A percentile compares a stretch with the other conserved stretches of the same genome.
These are phyloP conservation scores for Pomatostomus ruficeps DNA, from an alignment of 2,113 vertebrate species.

Conservation along the genomic window DNA sequence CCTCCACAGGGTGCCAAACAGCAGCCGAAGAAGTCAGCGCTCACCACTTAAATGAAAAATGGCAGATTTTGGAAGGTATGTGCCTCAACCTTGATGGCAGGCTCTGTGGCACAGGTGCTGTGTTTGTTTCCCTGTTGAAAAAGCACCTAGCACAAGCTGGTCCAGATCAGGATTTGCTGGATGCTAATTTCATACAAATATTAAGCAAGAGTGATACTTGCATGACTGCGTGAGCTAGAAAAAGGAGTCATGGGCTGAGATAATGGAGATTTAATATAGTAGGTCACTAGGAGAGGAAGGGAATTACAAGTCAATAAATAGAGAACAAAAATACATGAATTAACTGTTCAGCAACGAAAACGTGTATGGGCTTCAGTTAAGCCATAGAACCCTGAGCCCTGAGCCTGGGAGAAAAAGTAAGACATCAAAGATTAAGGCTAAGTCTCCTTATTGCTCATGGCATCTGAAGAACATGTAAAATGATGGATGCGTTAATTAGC, in stretches of 20 bases:
- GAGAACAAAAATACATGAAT: background rate
- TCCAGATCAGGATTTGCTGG: background rate
- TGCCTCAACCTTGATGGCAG: background rate
- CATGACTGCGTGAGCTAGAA: background rate
- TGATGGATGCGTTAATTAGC: background rate
- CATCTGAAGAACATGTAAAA: background rate
- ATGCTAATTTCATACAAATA: background rate
- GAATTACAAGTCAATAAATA: background rate
- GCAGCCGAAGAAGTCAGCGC: background rate
- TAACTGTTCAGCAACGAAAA: background rate
- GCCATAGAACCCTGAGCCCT: background rate
- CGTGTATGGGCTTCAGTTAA: background rate
- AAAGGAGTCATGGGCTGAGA: background rate
- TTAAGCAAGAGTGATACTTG: background rate
- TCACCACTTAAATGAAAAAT: background rate
- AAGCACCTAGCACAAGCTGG: background rate
- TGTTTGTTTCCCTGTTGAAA: background rate
- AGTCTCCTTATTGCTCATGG: background rate
- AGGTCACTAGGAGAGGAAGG: background rate
- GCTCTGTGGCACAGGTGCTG: background rate
- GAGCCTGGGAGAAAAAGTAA: background rate
- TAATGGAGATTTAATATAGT: background rate
- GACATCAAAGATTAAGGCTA: background rate
- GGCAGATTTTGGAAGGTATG: background rate
- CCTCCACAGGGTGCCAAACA: background rate